Percentiles rank a stretch among this genome's conserved stretches.
Evolutionary conservation across 2,888 invertebrate genomes (phyloP).

Genomic region (Eulithis prunata): DNA sequence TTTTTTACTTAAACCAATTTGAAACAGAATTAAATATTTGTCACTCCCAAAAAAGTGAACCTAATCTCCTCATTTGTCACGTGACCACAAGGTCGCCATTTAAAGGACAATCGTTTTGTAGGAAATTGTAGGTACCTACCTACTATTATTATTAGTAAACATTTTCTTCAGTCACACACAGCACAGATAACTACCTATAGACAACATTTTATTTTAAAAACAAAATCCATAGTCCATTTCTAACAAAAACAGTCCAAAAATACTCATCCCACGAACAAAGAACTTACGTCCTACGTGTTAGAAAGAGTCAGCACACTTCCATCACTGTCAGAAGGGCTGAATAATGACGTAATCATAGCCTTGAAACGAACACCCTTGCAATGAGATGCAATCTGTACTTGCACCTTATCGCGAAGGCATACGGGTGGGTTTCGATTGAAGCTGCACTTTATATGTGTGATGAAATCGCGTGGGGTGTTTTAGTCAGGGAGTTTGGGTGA

Average conservation of each 20-base stretch:
- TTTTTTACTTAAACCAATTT: too few species aligned
- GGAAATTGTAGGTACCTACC: too few species aligned
- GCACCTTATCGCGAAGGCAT: conserved; percentile 29
- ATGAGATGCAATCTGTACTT: conserved; percentile 47
- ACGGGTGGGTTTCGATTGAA: conserved; percentile 45
- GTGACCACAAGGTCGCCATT: too few species aligned
- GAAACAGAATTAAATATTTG: too few species aligned
- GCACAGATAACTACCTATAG: too few species aligned
- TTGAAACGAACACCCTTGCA: conserved; percentile 59
- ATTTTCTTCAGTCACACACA: background rate
- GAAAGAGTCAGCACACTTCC: conserved; percentile 45
- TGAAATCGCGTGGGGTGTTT: conserved; percentile 57
- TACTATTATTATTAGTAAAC: too few species aligned
- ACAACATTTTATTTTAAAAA: background rate
- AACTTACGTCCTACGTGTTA: conserved; percentile 51
- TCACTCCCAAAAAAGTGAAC: too few species aligned
- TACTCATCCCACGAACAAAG: conserved; percentile 57
- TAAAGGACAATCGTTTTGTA: too few species aligned
- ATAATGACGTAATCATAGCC: conserved; percentile 73
- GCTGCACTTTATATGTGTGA: conserved; percentile 46
- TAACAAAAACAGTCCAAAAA: conserved; percentile 42
- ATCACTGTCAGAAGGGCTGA: conserved; percentile 64
- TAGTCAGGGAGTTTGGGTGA: conserved; percentile 46
- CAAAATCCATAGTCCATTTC: conserved; percentile 21
- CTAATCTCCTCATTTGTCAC: too few species aligned